These are phyloP conservation scores for Drosophila tristis DNA, from an alignment of 1,140 invertebrate species.

Conservation along the genomic window DNA sequence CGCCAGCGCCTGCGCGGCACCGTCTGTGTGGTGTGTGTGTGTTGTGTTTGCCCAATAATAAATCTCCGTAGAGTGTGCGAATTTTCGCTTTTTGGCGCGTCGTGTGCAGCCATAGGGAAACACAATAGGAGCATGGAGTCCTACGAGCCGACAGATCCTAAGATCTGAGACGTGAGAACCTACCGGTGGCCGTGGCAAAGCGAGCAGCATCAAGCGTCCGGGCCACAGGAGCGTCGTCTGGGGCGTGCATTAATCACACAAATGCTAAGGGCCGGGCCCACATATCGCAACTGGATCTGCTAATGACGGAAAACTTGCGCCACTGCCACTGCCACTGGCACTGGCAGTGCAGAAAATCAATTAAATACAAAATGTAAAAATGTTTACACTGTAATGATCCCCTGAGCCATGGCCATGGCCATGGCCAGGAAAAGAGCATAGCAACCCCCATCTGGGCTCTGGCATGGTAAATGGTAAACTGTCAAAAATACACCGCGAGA, in stretches of 20 bases:
- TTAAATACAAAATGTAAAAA: conserved; percentile 65
- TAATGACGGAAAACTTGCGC: conserved; percentile 50
- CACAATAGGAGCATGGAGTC: conserved; percentile 23
- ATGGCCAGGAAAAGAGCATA: conserved; percentile 15
- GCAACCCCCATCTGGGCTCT: neutral
- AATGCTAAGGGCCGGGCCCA: neutral
- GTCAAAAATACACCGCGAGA: conserved; percentile 61
- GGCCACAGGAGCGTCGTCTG: neutral
- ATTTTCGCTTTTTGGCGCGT: conserved; percentile 43
- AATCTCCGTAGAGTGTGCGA: conserved; percentile 57
- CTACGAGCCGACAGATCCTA: too few species aligned
- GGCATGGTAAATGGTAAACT: conserved; percentile 67
- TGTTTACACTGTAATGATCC: conserved; percentile 58
- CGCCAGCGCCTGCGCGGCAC: too few species aligned
- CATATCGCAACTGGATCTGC: conserved; percentile 42
- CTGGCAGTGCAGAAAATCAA: conserved; percentile 67
- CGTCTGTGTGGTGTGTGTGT: conserved; percentile 21
- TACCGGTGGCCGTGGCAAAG: too few species aligned
- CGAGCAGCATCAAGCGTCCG: neutral
- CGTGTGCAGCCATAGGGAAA: conserved; percentile 57
- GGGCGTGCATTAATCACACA: conserved; percentile 27
- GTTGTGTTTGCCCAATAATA: conserved; percentile 62
- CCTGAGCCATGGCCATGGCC: conserved; percentile 17
- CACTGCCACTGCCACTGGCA: neutral
- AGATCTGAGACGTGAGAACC: conserved; percentile 32